phyloP scores from a whole-genome alignment of 2,113 vertebrate genomes.

The Furnarius figulus region DNA sequence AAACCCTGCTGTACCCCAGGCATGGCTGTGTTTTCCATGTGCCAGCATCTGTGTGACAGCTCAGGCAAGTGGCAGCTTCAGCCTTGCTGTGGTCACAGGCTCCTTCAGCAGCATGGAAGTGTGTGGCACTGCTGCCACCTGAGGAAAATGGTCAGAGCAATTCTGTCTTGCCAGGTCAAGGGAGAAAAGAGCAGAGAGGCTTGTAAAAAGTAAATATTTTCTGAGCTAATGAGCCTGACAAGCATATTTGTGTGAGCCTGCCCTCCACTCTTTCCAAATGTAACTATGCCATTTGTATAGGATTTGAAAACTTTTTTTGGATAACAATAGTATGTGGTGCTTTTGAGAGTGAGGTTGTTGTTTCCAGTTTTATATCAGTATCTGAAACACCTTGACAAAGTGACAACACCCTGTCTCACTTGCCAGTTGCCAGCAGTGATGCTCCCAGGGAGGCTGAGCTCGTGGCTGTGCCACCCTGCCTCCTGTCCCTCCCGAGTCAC shows the following conservation, averaged over 20 bases:
- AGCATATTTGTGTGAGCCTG: not conserved
- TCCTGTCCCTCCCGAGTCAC: not conserved
- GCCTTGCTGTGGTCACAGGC: not conserved
- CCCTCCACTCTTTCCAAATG: not conserved
- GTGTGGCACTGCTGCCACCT: accelerated
- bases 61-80: not conserved
- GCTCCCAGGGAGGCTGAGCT: not conserved
- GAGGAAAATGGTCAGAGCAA: not conserved
- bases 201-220: not conserved
- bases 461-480: not conserved
- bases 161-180: not conserved
- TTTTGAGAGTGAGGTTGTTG: not conserved
- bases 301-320: not conserved
- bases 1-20: not conserved
- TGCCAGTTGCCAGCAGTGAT: not conserved
- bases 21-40: not conserved
- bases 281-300: not conserved
- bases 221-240: not conserved
- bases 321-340: not conserved
- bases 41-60: not conserved
- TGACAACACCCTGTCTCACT: not conserved
- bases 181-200: not conserved
- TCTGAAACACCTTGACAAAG: not conserved
- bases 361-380: not conserved
- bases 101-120: not conserved